Conservation (phyloP, 2,113 vertebrate genomes). For the Cercopithecus mona region DNA sequence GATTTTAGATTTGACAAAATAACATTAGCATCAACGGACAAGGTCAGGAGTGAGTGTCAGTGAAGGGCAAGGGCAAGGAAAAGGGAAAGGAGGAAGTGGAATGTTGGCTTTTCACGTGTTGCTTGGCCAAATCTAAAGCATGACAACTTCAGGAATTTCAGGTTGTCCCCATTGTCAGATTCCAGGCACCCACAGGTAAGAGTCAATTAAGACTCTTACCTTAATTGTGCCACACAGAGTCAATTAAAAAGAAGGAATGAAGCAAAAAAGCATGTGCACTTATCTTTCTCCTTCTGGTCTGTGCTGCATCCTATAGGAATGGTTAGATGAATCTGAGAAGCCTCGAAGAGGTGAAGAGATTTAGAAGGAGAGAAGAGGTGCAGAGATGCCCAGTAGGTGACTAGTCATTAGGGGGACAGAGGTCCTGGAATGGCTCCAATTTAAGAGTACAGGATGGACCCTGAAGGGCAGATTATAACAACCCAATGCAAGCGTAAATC, state of each 20-base stretch:
- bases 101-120: accelerated
- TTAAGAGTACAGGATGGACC: not conserved
- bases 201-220: not conserved
- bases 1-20: not conserved
- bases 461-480: not conserved
- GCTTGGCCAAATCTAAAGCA: not conserved
- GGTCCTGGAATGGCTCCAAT: not conserved
- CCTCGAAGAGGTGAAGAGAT: not conserved
- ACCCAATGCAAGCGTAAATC: not conserved
- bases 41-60: too few relatives aligned
- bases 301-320: not conserved
- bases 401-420: not conserved
- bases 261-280: not conserved
- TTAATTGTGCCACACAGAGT: too few relatives aligned
- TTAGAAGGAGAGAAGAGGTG: not conserved
- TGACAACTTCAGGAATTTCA: not conserved
- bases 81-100: not conserved
- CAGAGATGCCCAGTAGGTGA: too few relatives aligned
- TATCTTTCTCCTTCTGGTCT: not conserved
- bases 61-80: not conserved
- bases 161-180: not conserved
- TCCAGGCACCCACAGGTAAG: not conserved
- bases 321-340: not conserved
- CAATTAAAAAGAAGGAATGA: not conserved
- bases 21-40: not conserved